Evolutionary conservation across 2,888 invertebrate species (phyloP).

Genomic region (Beris morrisii): DNA sequence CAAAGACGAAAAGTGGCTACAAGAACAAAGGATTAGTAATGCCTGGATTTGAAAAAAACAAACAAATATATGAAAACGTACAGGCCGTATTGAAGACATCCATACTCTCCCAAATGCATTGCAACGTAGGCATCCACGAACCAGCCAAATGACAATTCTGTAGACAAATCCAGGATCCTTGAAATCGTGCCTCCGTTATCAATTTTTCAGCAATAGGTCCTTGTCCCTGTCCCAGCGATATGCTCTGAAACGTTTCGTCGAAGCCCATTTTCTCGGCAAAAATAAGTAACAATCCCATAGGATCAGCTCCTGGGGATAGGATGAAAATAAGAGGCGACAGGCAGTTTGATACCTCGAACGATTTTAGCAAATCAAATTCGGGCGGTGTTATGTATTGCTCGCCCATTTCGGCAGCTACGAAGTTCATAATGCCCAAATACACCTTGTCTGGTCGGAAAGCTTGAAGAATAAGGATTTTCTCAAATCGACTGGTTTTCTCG

Average conservation of each 20-base stretch:
- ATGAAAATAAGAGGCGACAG: constrained; percentile 84
- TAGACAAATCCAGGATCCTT: constrained; percentile 79
- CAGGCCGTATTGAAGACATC: constrained; percentile 63
- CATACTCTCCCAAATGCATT: constrained; percentile 76
- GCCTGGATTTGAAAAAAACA: background rate
- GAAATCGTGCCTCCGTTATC: constrained; percentile 71
- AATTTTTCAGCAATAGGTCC: constrained; percentile 80
- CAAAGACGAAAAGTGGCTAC: constrained; percentile 75
- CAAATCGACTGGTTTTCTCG: constrained; percentile 66
- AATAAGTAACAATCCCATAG: constrained; percentile 56
- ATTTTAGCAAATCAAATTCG: constrained; percentile 77
- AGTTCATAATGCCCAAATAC: constrained; percentile 76
- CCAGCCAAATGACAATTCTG: constrained; percentile 90
- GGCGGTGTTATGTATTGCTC: constrained; percentile 82
- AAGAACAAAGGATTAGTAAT: constrained; percentile 42
- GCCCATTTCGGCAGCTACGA: constrained; percentile 70
- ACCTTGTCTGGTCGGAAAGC: constrained; percentile 84
- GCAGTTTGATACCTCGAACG: constrained; percentile 78
- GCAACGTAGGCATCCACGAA: constrained; percentile 85
- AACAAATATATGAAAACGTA: constrained; percentile 40
- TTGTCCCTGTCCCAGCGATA: constrained; percentile 88
- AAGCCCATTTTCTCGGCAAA: constrained; percentile 82
- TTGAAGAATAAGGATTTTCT: constrained; percentile 76
- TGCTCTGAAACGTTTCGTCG: constrained; percentile 74
- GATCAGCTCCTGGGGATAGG: constrained; percentile 88